Conservation (phyloP, 2,888 invertebrate genomes). For the Norana najaformis region DNA sequence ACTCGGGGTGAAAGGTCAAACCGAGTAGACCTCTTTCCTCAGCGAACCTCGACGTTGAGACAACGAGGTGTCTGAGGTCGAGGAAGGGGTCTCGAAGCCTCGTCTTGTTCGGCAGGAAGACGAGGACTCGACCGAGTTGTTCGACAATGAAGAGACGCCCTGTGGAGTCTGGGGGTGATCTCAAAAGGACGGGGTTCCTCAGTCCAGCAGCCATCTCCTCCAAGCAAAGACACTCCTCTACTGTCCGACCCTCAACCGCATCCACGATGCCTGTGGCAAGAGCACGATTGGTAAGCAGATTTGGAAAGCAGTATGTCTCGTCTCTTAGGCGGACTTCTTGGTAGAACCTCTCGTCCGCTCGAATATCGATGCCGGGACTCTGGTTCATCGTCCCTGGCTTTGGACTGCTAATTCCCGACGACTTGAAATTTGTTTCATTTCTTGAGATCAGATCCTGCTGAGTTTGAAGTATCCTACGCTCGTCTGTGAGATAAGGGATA, state of each 20-base stretch:
- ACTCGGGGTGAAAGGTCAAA: slow-evolving; percentile 55
- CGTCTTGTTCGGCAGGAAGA: slow-evolving; percentile 48
- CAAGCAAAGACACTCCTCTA: slow-evolving; percentile 55
- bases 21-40: slow-evolving; percentile 55
- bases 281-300: slow-evolving; percentile 48
- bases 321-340: slow-evolving; percentile 46
- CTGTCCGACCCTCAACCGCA: slow-evolving; percentile 41
- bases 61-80: slow-evolving; percentile 46
- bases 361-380: background rate
- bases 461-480: slow-evolving; percentile 22
- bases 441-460: background rate
- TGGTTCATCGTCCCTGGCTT: background rate
- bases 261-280: background rate
- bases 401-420: background rate
- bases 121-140: slow-evolving; percentile 52
- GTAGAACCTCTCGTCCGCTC: slow-evolving; percentile 46
- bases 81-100: slow-evolving; percentile 48
- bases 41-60: slow-evolving; percentile 41
- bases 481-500: slow-evolving; percentile 44
- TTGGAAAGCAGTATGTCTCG: slow-evolving; percentile 56
- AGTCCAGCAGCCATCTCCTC: slow-evolving; percentile 44
- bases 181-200: slow-evolving; percentile 38
- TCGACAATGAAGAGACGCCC: slow-evolving; percentile 55
- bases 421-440: background rate
- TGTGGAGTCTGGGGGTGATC: slow-evolving; percentile 49